Evolutionary conservation across 2,888 invertebrate species (phyloP).

Genomic region (Vandiemenella viatica): DNA sequence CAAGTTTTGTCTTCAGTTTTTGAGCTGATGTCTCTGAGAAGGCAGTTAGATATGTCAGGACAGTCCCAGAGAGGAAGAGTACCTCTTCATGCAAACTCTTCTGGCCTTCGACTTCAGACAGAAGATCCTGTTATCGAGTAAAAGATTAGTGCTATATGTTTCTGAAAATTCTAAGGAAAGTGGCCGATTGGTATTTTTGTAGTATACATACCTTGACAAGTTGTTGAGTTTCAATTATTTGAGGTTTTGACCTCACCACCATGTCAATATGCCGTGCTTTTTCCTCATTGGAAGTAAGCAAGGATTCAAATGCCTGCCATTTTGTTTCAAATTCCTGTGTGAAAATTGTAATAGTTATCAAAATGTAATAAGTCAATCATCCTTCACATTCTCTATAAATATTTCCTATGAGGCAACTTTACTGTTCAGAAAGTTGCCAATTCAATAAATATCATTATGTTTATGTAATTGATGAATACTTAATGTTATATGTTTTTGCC

Average conservation of each 20-base stretch:
- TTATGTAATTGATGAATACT: background rate
- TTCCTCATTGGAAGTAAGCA: constrained; percentile 55
- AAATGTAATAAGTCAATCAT: background rate
- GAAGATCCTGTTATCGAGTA: constrained; percentile 43
- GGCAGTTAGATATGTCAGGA: constrained; percentile 51
- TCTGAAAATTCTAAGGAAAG: too few relatives aligned
- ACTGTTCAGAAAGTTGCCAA: too few relatives aligned
- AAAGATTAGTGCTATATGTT: background rate
- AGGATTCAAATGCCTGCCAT: constrained; percentile 52
- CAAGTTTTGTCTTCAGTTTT: constrained; percentile 50
- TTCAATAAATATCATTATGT: constrained; percentile 3
- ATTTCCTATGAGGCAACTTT: too few relatives aligned
- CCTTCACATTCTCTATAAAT: too few relatives aligned
- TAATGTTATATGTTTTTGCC: too few relatives aligned
- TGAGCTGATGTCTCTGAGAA: constrained; percentile 53
- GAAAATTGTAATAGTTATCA: constrained; percentile 4
- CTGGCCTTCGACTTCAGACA: constrained; percentile 53
- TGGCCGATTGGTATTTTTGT: background rate
- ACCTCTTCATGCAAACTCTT: constrained; percentile 54
- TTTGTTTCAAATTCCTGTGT: constrained; percentile 48
- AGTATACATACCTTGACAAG: constrained; percentile 47
- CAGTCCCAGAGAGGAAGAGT: constrained; percentile 48
- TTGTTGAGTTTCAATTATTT: constrained; percentile 55
- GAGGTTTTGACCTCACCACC: constrained; percentile 55
- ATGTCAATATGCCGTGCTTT: constrained; percentile 62